Conservation (phyloP, 2,797 vertebrate species). For the Streptopelia turtur region DNA sequence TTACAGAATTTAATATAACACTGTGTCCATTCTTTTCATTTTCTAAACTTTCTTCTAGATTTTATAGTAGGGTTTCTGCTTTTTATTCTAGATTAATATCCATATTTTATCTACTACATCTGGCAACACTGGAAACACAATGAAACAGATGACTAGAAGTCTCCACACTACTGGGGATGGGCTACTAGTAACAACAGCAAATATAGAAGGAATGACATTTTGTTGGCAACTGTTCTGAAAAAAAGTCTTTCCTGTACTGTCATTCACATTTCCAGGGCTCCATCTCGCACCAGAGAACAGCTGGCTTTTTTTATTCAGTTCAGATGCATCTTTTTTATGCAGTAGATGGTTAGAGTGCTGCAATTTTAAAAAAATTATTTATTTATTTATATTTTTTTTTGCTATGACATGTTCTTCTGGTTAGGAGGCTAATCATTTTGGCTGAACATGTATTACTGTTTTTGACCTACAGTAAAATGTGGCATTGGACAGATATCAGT, state of each 20-base stretch:
- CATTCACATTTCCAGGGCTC: background rate
- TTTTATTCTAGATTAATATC: background rate
- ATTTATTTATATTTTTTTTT: background rate
- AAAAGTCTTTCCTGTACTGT: background rate
- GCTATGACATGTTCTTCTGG: background rate
- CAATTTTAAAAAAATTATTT: background rate
- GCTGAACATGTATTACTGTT: background rate
- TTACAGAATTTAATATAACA: background rate
- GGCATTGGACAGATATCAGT: background rate
- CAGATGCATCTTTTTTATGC: background rate
- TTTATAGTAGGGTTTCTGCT: background rate
- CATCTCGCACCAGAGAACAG: background rate
- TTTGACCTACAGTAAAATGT: background rate
- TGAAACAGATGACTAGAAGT: background rate
- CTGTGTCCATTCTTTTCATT: background rate
- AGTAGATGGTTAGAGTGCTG: background rate
- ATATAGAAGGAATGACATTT: background rate
- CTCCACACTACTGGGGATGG: background rate
- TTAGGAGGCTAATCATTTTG: background rate
- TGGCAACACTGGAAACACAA: background rate
- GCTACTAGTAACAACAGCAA: background rate
- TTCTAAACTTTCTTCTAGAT: background rate
- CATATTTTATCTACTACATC: background rate
- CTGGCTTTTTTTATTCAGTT: background rate
- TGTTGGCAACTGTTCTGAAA: background rate